A percentile compares a stretch with the other conserved stretches of the same genome.
phyloP scores from a whole-genome alignment of 2,888 invertebrate species.

The Diadromus collaris region DNA sequence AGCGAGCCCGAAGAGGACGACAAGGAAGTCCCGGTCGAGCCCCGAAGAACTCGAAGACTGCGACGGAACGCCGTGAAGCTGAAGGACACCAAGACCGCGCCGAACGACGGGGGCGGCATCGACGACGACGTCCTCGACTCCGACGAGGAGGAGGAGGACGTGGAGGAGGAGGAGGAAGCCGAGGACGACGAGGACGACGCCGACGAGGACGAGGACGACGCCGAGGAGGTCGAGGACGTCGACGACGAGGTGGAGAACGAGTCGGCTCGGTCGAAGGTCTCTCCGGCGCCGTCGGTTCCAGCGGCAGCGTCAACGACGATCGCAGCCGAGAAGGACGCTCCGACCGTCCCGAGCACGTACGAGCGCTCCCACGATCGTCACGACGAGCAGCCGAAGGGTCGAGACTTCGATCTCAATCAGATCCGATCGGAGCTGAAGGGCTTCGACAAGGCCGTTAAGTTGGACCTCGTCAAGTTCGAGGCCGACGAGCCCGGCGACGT shows the following conservation, averaged over 20 bases:
- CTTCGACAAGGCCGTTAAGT: slow-evolving; percentile 84
- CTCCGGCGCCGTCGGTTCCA: not conserved
- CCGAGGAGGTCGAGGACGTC: slow-evolving; percentile 47
- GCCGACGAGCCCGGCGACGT: slow-evolving; percentile 82
- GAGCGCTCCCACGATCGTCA: slow-evolving; percentile 79
- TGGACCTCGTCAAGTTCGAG: slow-evolving; percentile 77
- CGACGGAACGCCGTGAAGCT: slow-evolving; percentile 79
- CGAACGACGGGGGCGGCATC: slow-evolving; percentile 45
- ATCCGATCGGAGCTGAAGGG: slow-evolving; percentile 93
- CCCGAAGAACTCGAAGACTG: slow-evolving; percentile 77
- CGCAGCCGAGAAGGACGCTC: not conserved
- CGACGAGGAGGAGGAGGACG: no score
- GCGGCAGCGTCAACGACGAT: not conserved
- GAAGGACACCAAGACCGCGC: slow-evolving; percentile 77
- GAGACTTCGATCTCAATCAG: slow-evolving; percentile 92
- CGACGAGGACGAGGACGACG: slow-evolving; percentile 40
- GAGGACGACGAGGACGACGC: slow-evolving; percentile 44
- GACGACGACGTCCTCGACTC: slow-evolving; percentile 65
- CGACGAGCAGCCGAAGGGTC: slow-evolving; percentile 83
- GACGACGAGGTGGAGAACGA: slow-evolving; percentile 24
- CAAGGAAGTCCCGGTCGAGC: slow-evolving; percentile 71
- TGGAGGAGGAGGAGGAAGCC: slow-evolving; percentile 51
- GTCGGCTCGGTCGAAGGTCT: not conserved
- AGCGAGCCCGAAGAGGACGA: slow-evolving; percentile 76
- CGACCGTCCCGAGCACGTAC: slow-evolving; percentile 18